phyloP scores from a whole-genome alignment of 1,140 invertebrate species.

The Adoxophyes honmai region DNA sequence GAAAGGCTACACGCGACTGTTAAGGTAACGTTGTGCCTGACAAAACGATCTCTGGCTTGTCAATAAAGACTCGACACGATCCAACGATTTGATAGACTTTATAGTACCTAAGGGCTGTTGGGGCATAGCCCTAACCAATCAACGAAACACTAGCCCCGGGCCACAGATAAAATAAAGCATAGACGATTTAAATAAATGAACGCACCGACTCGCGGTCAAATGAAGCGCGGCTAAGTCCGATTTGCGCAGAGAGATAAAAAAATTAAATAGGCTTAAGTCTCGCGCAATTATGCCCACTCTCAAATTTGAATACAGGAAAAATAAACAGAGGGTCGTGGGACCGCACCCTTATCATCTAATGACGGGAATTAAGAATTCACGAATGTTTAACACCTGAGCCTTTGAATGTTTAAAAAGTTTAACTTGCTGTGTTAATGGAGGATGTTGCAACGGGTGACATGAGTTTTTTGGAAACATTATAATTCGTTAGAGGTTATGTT shows the following conservation, averaged over 20 bases:
- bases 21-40: too few relatives aligned
- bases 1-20: too few relatives aligned
- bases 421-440: neutral
- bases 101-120: neutral
- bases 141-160: neutral
- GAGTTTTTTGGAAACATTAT: too few relatives aligned
- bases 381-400: constrained; percentile 50
- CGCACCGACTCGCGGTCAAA: constrained; percentile 11
- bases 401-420: constrained; percentile 15
- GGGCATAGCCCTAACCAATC: neutral
- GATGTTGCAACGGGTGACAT: too few relatives aligned
- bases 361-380: constrained; percentile 45
- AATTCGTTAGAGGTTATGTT: too few relatives aligned
- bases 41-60: too few relatives aligned
- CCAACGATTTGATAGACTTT: neutral
- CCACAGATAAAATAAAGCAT: constrained; percentile 12
- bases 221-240: constrained; percentile 23
- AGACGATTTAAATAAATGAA: constrained; percentile 13
- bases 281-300: constrained; percentile 31
- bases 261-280: constrained; percentile 34
- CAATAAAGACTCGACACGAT: too few relatives aligned
- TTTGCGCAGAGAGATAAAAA: constrained; percentile 22
- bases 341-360: constrained; percentile 54
- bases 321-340: constrained; percentile 43
- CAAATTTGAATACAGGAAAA: constrained; percentile 27